phyloP scores from a whole-genome alignment of 2,797 vertebrate species.

The Lepus oiostolus region DNA sequence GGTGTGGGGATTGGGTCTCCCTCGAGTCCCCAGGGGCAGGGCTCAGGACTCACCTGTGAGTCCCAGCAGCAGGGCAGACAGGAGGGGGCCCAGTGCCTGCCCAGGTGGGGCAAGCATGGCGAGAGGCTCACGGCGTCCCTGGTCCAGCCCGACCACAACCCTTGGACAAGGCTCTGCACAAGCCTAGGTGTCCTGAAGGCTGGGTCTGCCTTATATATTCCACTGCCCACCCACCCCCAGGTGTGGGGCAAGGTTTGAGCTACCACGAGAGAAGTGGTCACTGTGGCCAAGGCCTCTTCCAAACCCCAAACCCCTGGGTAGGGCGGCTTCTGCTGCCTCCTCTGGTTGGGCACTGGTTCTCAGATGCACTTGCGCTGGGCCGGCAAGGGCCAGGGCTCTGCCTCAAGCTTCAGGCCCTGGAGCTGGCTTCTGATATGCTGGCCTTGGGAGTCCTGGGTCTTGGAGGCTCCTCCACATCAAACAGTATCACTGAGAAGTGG shows the following conservation, averaged over 20 bases:
- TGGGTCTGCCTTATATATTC: background rate
- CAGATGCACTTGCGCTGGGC: background rate
- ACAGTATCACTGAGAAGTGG: background rate
- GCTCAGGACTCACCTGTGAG: slow-evolving; percentile 60
- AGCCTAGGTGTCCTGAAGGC: background rate
- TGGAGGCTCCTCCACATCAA: background rate
- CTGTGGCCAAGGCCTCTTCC: background rate
- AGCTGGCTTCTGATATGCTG: background rate
- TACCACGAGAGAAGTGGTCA: slow-evolving; percentile 62
- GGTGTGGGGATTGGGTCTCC: background rate
- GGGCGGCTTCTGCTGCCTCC: background rate
- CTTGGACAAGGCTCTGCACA: background rate
- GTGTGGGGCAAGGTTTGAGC: background rate
- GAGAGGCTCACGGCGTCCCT: background rate
- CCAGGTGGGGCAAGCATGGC: background rate
- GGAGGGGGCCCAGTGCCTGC: background rate
- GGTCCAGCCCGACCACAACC: fast-evolving
- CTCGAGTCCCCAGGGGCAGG: background rate
- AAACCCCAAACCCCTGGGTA: background rate
- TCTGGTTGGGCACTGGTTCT: background rate
- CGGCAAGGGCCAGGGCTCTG: background rate
- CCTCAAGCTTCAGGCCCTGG: background rate
- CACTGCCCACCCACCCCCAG: no score
- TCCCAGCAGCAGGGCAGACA: slow-evolving; percentile 42
- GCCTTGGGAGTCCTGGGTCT: background rate